phyloP scores from a whole-genome alignment of 2,888 invertebrate species.

The Dryocosmus kuriphilus region DNA sequence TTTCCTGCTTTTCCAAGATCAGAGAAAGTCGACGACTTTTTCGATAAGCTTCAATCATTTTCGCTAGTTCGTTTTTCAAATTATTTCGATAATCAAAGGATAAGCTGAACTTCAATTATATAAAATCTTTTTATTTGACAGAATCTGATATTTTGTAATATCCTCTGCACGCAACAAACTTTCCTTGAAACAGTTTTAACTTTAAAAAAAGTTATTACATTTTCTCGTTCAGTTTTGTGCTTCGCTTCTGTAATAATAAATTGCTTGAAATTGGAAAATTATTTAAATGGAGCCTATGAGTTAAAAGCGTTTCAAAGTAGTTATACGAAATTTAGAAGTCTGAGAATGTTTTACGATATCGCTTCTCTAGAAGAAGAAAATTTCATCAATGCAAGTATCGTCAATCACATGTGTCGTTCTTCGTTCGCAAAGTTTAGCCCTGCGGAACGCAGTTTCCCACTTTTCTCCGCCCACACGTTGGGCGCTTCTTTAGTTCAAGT shows the following conservation, averaged over 20 bases:
- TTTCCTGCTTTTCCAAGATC: not conserved
- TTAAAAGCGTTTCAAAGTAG: not conserved
- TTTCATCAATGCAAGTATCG: not conserved
- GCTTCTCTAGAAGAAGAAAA: not conserved
- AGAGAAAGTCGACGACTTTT: not conserved
- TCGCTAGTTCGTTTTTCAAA: not conserved
- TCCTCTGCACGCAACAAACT: not conserved
- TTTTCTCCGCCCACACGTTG: too few relatives aligned
- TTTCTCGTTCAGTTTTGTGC: not conserved
- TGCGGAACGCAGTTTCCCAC: too few relatives aligned
- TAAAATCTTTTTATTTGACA: too few relatives aligned
- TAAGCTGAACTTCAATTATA: too few relatives aligned
- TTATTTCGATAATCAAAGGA: not conserved
- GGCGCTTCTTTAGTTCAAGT: too few relatives aligned
- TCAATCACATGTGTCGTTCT: constrained; percentile 20
- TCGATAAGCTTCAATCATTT: not conserved
- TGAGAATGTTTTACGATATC: constrained; percentile 29
- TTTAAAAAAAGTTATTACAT: not conserved
- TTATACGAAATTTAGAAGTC: not conserved
- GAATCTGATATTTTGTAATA: not conserved
- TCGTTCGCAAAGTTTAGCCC: constrained; percentile 24
- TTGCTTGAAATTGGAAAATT: not conserved
- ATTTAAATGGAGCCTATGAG: constrained; percentile 1
- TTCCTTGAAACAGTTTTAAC: not conserved
- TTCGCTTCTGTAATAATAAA: not conserved